These are phyloP conservation scores for Cylas formicarius DNA, from an alignment of 1,140 invertebrate genomes.

Conservation along the genomic window DNA sequence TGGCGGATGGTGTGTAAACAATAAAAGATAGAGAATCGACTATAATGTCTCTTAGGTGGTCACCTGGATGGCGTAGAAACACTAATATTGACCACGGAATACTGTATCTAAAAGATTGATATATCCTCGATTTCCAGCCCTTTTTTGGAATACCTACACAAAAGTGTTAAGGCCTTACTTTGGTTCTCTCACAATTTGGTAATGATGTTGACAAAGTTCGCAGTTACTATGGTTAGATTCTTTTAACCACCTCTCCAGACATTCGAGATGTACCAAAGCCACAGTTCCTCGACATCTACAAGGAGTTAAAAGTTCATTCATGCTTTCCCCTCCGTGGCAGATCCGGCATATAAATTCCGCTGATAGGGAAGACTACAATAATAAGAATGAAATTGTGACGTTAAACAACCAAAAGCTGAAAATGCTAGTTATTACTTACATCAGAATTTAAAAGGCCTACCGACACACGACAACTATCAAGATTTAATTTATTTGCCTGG, in stretches of 20 bases:
- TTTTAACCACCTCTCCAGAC: conserved; percentile 63
- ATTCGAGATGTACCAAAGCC: conserved; percentile 58
- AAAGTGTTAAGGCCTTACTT: conserved; percentile 29
- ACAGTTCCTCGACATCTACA: conserved; percentile 50
- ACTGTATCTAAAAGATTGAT: conserved; percentile 34
- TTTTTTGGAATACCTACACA: too few relatives aligned
- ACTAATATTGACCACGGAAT: conserved; percentile 33
- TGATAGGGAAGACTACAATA: conserved; percentile 15
- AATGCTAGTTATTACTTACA: conserved; percentile 13
- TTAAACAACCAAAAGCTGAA: conserved; percentile 1
- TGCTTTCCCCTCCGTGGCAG: conserved; percentile 39
- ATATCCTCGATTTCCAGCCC: too few relatives aligned
- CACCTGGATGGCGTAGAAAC: conserved; percentile 32
- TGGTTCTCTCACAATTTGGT: conserved; percentile 40
- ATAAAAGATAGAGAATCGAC: conserved; percentile 34
- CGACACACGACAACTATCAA: conserved; percentile 28
- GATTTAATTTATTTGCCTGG: conserved; percentile 27
- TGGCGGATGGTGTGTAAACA: conserved; percentile 37
- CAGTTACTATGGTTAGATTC: conserved; percentile 51
- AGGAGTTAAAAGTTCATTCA: conserved; percentile 36
- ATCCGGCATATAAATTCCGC: conserved; percentile 35
- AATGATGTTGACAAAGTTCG: conserved; percentile 56
- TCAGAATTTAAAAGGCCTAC: conserved; percentile 28
- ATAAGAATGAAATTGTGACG: background rate
- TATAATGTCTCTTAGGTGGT: conserved; percentile 31